Conservation (phyloP, 2,797 vertebrate genomes). For the Psittacula echo region DNA sequence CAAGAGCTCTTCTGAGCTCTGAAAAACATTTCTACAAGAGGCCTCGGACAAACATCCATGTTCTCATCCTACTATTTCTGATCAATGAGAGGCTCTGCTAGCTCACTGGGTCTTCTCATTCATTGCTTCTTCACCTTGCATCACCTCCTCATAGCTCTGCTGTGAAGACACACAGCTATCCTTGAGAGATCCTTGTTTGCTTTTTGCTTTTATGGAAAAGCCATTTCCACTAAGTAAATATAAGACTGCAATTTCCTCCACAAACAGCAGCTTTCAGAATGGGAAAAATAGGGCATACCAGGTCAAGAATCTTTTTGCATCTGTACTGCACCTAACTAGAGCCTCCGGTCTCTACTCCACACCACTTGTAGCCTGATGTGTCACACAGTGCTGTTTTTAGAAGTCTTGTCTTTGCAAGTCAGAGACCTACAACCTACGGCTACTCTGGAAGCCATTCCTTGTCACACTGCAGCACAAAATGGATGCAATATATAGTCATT, state of each 20-base stretch:
- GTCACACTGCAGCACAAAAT: not conserved
- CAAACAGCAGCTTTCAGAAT: not conserved
- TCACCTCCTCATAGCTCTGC: not conserved
- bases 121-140: not conserved
- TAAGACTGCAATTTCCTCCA: not conserved
- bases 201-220: constrained; percentile 18
- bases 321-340: not conserved
- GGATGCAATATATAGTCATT: not conserved
- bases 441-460: not conserved
- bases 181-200: not conserved
- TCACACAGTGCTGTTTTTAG: fast-evolving
- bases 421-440: not conserved
- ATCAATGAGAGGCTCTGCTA: not conserved
- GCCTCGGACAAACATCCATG: not conserved
- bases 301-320: not conserved
- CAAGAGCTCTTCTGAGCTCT: not conserved
- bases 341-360: not conserved
- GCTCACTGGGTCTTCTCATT: not conserved
- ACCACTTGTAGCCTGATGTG: not conserved
- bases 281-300: not conserved
- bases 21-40: not conserved
- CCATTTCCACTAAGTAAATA: not conserved
- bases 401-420: not conserved
- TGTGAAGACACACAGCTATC: not conserved
- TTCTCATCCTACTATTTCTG: not conserved